Evolutionary conservation across 1,140 invertebrate species (phyloP).

Genomic region (Rhyacophila brunnea): DNA sequence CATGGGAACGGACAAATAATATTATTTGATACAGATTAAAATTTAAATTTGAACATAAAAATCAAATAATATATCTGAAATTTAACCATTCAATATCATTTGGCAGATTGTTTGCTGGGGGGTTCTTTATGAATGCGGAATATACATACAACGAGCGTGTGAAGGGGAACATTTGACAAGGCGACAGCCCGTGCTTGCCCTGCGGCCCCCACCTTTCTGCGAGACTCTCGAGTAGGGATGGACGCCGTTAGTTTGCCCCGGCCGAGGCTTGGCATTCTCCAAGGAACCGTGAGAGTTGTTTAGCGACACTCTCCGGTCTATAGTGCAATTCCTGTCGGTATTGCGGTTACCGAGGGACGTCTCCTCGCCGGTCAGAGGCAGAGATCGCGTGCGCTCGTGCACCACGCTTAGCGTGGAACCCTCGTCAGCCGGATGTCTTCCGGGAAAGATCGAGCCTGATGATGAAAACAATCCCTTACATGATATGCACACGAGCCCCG

Average conservation of each 20-base stretch:
- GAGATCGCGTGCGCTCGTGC: slow-evolving; percentile 66
- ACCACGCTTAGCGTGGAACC: slow-evolving; percentile 38
- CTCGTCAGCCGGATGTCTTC: slow-evolving; percentile 35
- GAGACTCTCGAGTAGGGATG: slow-evolving; percentile 10
- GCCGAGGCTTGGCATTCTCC: slow-evolving; percentile 44
- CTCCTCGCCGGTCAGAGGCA: slow-evolving; percentile 59
- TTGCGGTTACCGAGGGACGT: slow-evolving; percentile 61
- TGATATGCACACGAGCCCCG: not conserved
- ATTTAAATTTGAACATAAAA: too few species aligned
- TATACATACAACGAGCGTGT: slow-evolving; percentile 40
- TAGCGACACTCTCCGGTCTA: slow-evolving; percentile 42
- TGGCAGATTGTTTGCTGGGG: not conserved
- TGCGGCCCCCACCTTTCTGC: slow-evolving; percentile 7
- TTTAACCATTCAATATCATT: too few species aligned
- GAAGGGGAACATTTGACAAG: slow-evolving; percentile 26
- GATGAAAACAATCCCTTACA: slow-evolving; percentile 5
- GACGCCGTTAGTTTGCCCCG: slow-evolving; percentile 11
- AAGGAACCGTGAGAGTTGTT: slow-evolving; percentile 34
- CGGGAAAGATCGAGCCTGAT: slow-evolving; percentile 24
- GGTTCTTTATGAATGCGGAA: slow-evolving; percentile 20
- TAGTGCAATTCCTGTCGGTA: slow-evolving; percentile 39
- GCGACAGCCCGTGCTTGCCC: slow-evolving; percentile 28
- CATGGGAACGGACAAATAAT: too few species aligned
- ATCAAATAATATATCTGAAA: too few species aligned
- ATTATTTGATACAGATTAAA: too few species aligned